Conservation (phyloP, 2,888 invertebrate genomes). For the Limenitis camilla region DNA sequence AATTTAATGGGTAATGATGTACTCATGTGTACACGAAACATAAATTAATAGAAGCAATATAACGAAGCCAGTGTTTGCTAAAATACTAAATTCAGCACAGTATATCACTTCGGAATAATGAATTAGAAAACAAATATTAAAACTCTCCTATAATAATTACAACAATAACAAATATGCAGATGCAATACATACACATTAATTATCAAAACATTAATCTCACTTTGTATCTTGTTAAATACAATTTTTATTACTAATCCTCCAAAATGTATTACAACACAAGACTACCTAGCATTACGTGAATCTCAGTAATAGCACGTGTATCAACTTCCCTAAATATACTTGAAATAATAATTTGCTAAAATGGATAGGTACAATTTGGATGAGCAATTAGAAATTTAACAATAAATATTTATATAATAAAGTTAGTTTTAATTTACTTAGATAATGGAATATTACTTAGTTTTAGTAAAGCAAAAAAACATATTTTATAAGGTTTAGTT, state of each 20-base stretch:
- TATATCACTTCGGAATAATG: conserved; percentile 51
- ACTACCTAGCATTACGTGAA: conserved; percentile 10
- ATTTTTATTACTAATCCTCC: conserved; percentile 45
- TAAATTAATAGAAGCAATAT: conserved; percentile 27
- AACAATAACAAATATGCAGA: conserved; percentile 69
- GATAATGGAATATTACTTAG: conserved; percentile 71
- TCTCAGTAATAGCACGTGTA: conserved; percentile 7
- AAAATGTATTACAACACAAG: conserved; percentile 42
- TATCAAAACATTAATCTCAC: conserved; percentile 71
- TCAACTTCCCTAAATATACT: conserved; percentile 25
- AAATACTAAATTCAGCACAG: conserved; percentile 42
- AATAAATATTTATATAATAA: conserved; percentile 59
- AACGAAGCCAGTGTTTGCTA: conserved; percentile 43
- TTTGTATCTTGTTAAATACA: conserved; percentile 42
- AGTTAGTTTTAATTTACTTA: conserved; percentile 62
- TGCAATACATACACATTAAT: conserved; percentile 42
- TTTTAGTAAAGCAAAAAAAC: conserved; percentile 53
- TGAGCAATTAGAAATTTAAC: conserved; percentile 69
- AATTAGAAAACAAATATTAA: conserved; percentile 65
- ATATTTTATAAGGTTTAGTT: conserved; percentile 23
- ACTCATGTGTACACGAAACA: background rate
- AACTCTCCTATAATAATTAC: conserved; percentile 72
- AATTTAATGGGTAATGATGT: conserved; percentile 10
- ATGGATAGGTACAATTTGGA: conserved; percentile 61
- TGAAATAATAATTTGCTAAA: conserved; percentile 44